These are phyloP conservation scores for Nemapogon koenigi DNA, from an alignment of 2,888 invertebrate genomes.

Conservation along the genomic window DNA sequence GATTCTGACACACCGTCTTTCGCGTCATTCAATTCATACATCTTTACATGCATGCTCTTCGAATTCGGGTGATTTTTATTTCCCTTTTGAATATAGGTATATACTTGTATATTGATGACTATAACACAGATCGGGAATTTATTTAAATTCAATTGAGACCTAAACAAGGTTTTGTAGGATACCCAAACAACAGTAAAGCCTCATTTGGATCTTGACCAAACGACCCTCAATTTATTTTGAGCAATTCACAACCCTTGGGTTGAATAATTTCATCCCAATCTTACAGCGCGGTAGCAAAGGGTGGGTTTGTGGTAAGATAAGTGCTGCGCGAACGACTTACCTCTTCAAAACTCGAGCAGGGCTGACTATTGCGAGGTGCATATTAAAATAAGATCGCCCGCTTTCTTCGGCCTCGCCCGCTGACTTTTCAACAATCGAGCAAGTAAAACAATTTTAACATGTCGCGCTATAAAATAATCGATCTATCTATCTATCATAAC, in stretches of 20 bases:
- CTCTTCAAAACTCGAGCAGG: slow-evolving; percentile 44
- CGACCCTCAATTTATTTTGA: slow-evolving; percentile 9
- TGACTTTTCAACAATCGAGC: slow-evolving; percentile 42
- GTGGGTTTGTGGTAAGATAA: slow-evolving; percentile 48
- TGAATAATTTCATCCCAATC: slow-evolving; percentile 29
- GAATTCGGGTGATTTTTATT: too few relatives aligned
- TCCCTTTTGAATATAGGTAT: background rate
- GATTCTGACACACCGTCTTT: too few relatives aligned
- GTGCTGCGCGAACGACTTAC: slow-evolving; percentile 43
- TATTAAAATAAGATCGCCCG: slow-evolving; percentile 41
- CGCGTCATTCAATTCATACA: too few relatives aligned
- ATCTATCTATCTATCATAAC: too few relatives aligned
- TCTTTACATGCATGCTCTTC: too few relatives aligned
- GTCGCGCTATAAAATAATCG: too few relatives aligned
- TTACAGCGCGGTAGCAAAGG: slow-evolving; percentile 24
- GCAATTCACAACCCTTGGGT: slow-evolving; percentile 26
- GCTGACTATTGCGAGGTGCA: slow-evolving; percentile 55
- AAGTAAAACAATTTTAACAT: too few relatives aligned
- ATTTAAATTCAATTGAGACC: too few relatives aligned
- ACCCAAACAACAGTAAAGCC: too few relatives aligned
- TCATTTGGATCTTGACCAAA: slow-evolving; percentile 4
- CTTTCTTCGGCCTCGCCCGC: slow-evolving; percentile 32
- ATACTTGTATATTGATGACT: background rate
- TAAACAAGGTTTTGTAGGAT: too few relatives aligned
- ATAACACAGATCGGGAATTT: background rate